A percentile compares a stretch with the other conserved stretches of the same genome.
Evolutionary conservation across 2,797 vertebrate genomes (phyloP).

Genomic region (Cuculus canorus): DNA sequence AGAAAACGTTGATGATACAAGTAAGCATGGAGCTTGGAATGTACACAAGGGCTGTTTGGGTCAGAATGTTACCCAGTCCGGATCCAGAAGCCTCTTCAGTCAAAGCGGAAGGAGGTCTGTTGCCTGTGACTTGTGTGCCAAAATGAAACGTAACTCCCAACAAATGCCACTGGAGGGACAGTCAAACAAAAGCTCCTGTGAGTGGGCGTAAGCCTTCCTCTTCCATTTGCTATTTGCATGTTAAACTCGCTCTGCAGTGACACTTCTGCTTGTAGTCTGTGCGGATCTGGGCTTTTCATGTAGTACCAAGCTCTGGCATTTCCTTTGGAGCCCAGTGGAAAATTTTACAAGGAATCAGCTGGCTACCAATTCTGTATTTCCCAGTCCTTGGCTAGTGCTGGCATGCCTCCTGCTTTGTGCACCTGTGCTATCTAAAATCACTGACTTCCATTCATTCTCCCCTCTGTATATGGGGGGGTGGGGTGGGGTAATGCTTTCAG

Average conservation of each 20-base stretch:
- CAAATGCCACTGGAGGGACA: not conserved
- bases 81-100: not conserved
- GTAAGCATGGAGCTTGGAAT: not conserved
- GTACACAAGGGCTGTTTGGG: not conserved
- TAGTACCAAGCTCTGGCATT: not conserved
- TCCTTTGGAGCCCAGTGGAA: not conserved
- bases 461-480: rapidly evolving
- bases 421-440: not conserved
- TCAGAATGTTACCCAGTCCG: not conserved
- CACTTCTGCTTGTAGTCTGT: not conserved
- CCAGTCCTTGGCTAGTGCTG: not conserved
- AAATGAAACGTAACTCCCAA: not conserved
- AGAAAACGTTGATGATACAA: not conserved
- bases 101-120: not conserved
- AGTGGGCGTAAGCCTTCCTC: not conserved
- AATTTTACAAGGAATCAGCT: not conserved
- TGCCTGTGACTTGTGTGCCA: rapidly evolving
- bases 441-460: not conserved
- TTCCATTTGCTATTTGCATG: not conserved
- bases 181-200: not conserved
- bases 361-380: not conserved
- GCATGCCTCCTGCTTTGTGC: not conserved
- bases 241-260: not conserved
- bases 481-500: too few species aligned
- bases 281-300: not conserved